Base-by-base conservation (phyloP, 2,888 invertebrate genomes). In the Halocaridina rubra region DNA sequence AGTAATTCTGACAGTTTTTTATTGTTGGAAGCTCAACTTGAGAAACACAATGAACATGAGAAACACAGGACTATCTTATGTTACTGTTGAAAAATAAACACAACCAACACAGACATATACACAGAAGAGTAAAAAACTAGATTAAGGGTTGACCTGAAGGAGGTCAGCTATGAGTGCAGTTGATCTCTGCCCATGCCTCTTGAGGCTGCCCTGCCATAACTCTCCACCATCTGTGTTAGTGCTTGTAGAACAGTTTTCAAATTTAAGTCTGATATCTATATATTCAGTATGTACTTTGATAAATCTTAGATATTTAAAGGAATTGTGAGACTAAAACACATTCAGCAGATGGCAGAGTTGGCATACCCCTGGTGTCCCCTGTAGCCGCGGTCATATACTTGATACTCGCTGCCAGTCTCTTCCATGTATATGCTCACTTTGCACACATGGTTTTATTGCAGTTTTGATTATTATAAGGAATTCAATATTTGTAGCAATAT, bases 11-110 rank as follows among this genome's bases (percentile, higher is more conserved):
- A 16, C 32, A 72, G 72, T 74, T 74, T 57, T 72, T n/a, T 61
- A 57, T 61, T 61, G 33, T 29, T 80, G 80, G 46, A 80, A 80
- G 80, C 59, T 80, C 74, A 29, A 72, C 80, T 80, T 80, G 80
- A 80, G 80, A 80, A 80, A 77, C 78, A 84, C 82, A 84, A 53
- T 76, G 75, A 61, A 84, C 82, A 84, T 80, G 64, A 80, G 80
- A 80, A 80, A 80, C 80, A 80, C 80, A 39, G 80, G 80, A 80
- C 80, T 80, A 74, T 74, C 80, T 80, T 80, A 74, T 80, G 80
- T 80, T 80, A 80, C 59, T 33, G 74, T 74, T 61, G 74, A 74
- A 69, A 79, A 46, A 80, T 71, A 81, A 81, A 84, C 81, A 84
- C 82, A 82, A 27, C 69, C 72, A 30, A 78, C 78, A 78, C 77